Base-by-base conservation (phyloP, 2,113 vertebrate genomes). In the Hirundichthys speculiger region DNA sequence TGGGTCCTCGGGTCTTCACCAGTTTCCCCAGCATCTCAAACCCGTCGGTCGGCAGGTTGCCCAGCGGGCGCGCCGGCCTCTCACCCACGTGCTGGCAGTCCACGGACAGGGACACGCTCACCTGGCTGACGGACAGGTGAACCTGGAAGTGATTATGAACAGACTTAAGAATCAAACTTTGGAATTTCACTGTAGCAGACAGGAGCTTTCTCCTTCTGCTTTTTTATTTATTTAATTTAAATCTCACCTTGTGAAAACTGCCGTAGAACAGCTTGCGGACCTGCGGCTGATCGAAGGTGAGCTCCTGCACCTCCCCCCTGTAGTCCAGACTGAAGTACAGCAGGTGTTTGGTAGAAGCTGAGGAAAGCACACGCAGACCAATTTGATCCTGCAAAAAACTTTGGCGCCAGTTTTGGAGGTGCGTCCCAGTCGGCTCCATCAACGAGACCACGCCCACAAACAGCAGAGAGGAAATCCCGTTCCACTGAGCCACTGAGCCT, bases 211-310 rank as follows among this genome's bases (percentile, higher is more conserved):
- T 27, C 3, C 25, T 4, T 27, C 25, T 27, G 3, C 25, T 27
- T 27, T 6, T 27, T n/a, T n/a, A n/a, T n/a, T n/a, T n/a, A n/a
- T n/a, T n/a, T n/a, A n/a, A n/a, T n/a, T n/a, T n/a, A n/a, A n/a
- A 20, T 27, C 51, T 82, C 59, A 98, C 97, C 96, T 99, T 99
- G 75, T 99, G 97, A 76, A 96, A 97, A 65, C 96, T 99, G 54
- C 97, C 95, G 14, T 95, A 98, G 92, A 99, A 99, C 21, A 99
- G 89, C 75, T 89, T 93, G 87, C 92, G 95, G 58, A 97, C 94
- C 86, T 97, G 93, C 0, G 90, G 89, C 69, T 95, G 94, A 59
- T 96, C 92, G 27, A 99, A 99, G 76, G 92, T 95, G 70, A 95
- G 90, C 69, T 95, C 93, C 80, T 98, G 97, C 5, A 96, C 84